These are phyloP conservation scores for Sinelater perroti DNA, from an alignment of 2,888 invertebrate genomes.

Conservation along the genomic window DNA sequence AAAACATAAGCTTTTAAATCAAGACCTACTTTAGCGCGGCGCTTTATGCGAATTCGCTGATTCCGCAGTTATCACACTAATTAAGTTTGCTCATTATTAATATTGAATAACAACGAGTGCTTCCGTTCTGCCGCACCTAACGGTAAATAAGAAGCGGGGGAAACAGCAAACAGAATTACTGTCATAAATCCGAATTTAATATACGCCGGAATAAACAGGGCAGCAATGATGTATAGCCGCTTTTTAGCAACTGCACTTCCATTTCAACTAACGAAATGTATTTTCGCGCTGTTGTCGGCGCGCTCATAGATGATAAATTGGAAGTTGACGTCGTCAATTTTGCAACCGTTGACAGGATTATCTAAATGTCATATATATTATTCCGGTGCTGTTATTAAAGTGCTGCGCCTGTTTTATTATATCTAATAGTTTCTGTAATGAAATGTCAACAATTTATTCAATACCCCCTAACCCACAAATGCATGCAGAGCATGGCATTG, in stretches of 20 bases:
- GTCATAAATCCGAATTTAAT: constrained; percentile 31
- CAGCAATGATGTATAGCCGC: constrained; percentile 25
- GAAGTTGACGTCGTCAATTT: constrained; percentile 21
- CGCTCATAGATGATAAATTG: constrained; percentile 26
- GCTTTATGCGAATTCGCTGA: constrained; percentile 18
- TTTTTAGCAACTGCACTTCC: constrained; percentile 28
- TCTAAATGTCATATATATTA: constrained; percentile 15
- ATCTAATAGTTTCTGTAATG: too few species aligned
- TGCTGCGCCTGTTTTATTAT: background rate
- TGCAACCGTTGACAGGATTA: constrained; percentile 17
- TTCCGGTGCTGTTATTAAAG: background rate
- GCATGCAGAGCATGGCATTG: too few species aligned
- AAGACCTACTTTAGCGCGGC: background rate
- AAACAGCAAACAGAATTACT: constrained; percentile 29
- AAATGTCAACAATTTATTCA: background rate
- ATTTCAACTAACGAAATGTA: constrained; percentile 29
- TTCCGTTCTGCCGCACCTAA: constrained; percentile 24
- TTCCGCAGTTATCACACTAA: constrained; percentile 26
- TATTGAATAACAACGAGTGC: constrained; percentile 19
- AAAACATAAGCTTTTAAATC: constrained; percentile 9
- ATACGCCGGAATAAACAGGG: constrained; percentile 30
- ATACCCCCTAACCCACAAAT: too few species aligned
- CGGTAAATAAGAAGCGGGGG: constrained; percentile 28
- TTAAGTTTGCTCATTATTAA: constrained; percentile 30
- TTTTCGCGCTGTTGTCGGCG: constrained; percentile 23